Base-by-base conservation (phyloP, 2,113 vertebrate genomes). In the Odobenus rosmarus region DNA sequence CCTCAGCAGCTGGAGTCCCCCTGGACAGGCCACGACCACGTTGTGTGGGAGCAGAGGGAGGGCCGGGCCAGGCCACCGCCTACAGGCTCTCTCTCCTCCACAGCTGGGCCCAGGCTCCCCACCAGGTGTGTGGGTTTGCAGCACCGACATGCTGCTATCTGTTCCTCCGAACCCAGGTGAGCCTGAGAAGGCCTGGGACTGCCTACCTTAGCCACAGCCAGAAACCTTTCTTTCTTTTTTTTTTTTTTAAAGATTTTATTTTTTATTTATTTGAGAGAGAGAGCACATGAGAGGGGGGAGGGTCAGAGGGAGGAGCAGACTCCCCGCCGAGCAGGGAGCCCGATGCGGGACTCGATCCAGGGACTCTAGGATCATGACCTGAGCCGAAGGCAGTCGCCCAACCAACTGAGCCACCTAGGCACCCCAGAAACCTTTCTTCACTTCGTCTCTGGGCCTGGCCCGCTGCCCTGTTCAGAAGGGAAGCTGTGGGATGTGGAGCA, bases 111-210 rank as follows among this genome's bases (percentile, higher is more conserved):
- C 98, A 0, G 99, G 99, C 11, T 99, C 99, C 96, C 99, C 99
- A 0, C 99, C 99, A 0, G 99, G 99, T 0, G 99, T 99, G 46
- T 99, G 99, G 99, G 99, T 99, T 92, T 99, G 99, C 98, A 99
- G 99, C 98, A 99, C 99, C 0, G 99, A 99, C 97, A 99, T 99
- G 99, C 98, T 99, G 91, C 98, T 99, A 86, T 98, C 96, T 0
- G 36, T 99, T 57, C 99, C 99, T 3, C 89, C 97, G 0, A 81
- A 97, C 85, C 99, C 99, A 36, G 97, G 99, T 99, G 46, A 98
- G 99, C n/a, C 49, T 26, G 36, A 12, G 19, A 64, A 2, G 12
- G n/a, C 83, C 42, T 18, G 57, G 28, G 49, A 12, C 36, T 3
- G 0, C 53, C 89, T 77, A 69, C 80, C 51, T 7, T 19, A 0